Conservation (phyloP, 2,888 invertebrate genomes). For the Tipula confusa region DNA sequence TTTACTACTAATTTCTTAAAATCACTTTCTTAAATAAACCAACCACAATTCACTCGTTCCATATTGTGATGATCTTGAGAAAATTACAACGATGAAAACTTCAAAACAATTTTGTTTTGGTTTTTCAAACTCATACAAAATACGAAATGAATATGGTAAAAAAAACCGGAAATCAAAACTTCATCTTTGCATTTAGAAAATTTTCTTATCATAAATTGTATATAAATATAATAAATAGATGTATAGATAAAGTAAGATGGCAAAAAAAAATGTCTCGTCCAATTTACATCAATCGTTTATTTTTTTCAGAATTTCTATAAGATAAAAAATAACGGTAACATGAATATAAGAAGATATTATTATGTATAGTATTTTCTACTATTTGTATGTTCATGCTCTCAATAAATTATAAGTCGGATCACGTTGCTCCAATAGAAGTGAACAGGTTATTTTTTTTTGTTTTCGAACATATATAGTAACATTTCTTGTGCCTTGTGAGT, state of each 20-base stretch:
- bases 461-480: too few relatives aligned
- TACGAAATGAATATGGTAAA: not conserved
- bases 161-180: not conserved
- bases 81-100: not conserved
- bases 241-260: not conserved
- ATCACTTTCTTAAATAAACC: not conserved
- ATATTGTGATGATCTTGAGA: not conserved
- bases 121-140: not conserved
- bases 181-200: not conserved
- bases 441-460: conserved; percentile 5
- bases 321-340: conserved; percentile 3
- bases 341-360: not conserved
- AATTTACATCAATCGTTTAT: conserved; percentile 12
- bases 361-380: not conserved
- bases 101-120: not conserved
- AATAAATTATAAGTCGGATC: conserved; percentile 20
- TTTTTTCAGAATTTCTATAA: not conserved
- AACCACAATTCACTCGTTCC: not conserved
- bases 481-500: not conserved
- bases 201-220: not conserved
- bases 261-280: not conserved
- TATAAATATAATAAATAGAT: not conserved
- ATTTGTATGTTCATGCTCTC: not conserved
- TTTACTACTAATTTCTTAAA: not conserved
- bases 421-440: not conserved